A percentile compares a stretch with the other conserved stretches of the same genome.
Conservation (phyloP, 2,797 vertebrate species). For the Pelodytes ibericus region DNA sequence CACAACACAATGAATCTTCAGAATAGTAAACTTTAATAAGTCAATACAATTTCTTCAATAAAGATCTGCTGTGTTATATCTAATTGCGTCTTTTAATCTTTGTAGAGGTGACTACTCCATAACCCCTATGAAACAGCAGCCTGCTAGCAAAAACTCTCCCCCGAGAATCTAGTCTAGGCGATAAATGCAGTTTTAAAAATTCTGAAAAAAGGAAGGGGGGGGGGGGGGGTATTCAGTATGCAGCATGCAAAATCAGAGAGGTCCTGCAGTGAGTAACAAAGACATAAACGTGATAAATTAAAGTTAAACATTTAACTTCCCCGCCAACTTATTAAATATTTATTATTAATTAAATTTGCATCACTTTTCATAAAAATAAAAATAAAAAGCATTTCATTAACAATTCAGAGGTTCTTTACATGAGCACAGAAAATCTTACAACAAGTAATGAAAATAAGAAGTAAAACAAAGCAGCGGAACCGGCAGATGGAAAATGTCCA, state of each 20-base stretch:
- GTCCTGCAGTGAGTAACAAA: conserved; percentile 63
- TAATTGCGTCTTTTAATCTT: conserved; percentile 60
- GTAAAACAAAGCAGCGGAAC: conserved; percentile 73
- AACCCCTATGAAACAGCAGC: conserved; percentile 63
- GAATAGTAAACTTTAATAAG: conserved; percentile 4
- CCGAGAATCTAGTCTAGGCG: conserved; percentile 60
- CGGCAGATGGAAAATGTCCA: conserved; percentile 82
- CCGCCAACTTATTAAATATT: conserved; percentile 55
- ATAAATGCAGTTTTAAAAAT: conserved; percentile 63
- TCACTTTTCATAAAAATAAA: conserved; percentile 4
- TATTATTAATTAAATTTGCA: conserved; percentile 60
- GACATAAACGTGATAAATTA: conserved; percentile 68
- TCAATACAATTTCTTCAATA: conserved; percentile 53
- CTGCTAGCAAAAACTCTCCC: conserved; percentile 66
- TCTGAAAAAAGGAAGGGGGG: conserved; percentile 63
- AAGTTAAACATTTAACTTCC: conserved; percentile 61
- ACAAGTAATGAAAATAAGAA: conserved; percentile 46
- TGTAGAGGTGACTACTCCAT: conserved; percentile 65
- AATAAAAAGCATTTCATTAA: conserved; percentile 6
- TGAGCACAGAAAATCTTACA: conserved; percentile 14
- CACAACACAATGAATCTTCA: conserved; percentile 12
- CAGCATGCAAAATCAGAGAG: conserved; percentile 65
- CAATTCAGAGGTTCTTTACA: conserved; percentile 20
- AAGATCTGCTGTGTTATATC: conserved; percentile 62
- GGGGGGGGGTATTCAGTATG: conserved; percentile 65